Conservation (phyloP, 64 coral and sea anemone genomes). For the Montipora sp. region DNA sequence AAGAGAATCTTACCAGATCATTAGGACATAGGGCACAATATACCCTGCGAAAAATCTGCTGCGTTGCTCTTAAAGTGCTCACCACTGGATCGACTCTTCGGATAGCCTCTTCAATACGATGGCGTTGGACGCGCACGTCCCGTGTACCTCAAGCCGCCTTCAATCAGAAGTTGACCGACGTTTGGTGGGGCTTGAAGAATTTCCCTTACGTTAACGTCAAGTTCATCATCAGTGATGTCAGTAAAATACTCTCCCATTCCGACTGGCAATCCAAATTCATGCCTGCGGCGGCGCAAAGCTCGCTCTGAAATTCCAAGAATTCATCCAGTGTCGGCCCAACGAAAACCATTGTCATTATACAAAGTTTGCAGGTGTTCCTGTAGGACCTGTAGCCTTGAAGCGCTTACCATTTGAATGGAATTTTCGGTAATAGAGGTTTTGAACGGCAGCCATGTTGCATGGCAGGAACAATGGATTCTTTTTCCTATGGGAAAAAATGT, state of each 20-base stretch:
- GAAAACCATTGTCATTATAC: not conserved
- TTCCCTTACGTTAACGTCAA: not conserved
- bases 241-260: conserved; percentile 10
- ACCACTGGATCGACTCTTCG: not conserved
- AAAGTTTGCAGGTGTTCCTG: not conserved
- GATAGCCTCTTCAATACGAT: not conserved
- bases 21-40: not conserved
- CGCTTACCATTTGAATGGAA: no score
- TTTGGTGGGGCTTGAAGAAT: not conserved
- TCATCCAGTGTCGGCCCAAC: no score
- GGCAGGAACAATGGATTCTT: no score
- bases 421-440: no score
- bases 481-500: no score
- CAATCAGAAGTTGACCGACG: conserved; percentile 25
- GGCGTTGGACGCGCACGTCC: conserved; percentile 33
- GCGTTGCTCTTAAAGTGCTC: not conserved
- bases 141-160: conserved; percentile 39
- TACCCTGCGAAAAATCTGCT: not conserved
- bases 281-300: conserved; percentile 9
- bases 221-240: conserved; percentile 16
- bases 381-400: not conserved
- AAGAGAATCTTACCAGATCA: no score
- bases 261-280: conserved; percentile 51
- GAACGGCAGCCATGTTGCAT: no score
- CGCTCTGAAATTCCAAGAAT: not conserved